Percentiles rank a stretch among this genome's conserved stretches.
Conservation (phyloP, 2,888 invertebrate species). For the Temnothorax unifasciatus region DNA sequence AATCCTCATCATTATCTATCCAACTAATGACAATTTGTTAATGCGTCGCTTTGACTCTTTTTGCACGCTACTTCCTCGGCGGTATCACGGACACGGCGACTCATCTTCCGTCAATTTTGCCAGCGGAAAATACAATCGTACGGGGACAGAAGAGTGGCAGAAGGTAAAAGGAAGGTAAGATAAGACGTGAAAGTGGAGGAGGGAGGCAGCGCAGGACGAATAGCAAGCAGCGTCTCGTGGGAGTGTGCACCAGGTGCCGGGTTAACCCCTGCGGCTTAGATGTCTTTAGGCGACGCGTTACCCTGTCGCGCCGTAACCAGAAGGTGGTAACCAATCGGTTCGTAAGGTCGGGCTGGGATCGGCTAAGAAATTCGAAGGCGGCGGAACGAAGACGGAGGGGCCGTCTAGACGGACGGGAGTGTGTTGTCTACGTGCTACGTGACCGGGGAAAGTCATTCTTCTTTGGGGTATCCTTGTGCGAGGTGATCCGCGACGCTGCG, state of each 20-base stretch:
- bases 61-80: background rate
- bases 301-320: constrained; percentile 74
- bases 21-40: background rate
- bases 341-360: constrained; percentile 69
- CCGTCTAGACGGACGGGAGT: constrained; percentile 74
- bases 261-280: constrained; percentile 84
- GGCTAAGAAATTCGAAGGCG: constrained; percentile 60
- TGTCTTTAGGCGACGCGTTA: constrained; percentile 80
- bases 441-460: constrained; percentile 77
- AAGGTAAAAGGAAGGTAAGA: constrained; percentile 70
- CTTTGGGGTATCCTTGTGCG: constrained; percentile 63
- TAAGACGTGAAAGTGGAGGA: constrained; percentile 61
- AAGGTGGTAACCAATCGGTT: constrained; percentile 77
- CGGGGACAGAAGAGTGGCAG: constrained; percentile 67
- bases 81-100: constrained; percentile 32
- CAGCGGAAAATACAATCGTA: constrained; percentile 56
- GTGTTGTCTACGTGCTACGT: constrained; percentile 80
- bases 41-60: constrained; percentile 8
- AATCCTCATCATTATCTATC: background rate
- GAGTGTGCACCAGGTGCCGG: constrained; percentile 85
- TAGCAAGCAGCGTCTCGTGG: constrained; percentile 85
- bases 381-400: constrained; percentile 64
- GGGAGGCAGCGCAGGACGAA: constrained; percentile 81
- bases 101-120: constrained; percentile 53
- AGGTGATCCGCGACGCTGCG: constrained; percentile 71